A percentile compares a stretch with the other conserved stretches of the same genome.
Conservation (phyloP, 2,113 vertebrate species). For the Petroica traversi region DNA sequence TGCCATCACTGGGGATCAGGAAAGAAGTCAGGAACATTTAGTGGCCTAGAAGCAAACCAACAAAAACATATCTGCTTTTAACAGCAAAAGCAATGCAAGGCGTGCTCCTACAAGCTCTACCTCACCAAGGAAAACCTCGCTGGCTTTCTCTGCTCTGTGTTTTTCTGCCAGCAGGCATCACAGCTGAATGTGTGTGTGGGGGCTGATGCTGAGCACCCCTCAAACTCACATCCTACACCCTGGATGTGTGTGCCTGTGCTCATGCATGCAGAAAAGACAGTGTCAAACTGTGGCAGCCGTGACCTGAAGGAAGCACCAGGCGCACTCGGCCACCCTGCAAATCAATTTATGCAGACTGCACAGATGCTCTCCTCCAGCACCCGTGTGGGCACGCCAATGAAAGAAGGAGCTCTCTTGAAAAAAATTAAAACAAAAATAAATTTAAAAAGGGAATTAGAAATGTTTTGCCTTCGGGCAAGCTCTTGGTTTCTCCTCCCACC, state of each 20-base stretch:
- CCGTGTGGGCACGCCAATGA: background rate
- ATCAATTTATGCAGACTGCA: background rate
- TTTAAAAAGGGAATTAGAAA: background rate
- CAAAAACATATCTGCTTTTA: background rate
- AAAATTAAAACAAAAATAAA: background rate
- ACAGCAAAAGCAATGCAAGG: background rate
- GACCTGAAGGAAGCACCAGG: background rate
- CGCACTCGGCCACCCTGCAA: accelerated
- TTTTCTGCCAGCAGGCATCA: background rate
- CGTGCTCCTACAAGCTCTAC: background rate
- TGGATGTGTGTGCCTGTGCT: background rate
- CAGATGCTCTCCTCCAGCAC: background rate
- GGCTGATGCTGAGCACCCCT: background rate
- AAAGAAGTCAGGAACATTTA: background rate
- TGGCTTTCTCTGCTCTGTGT: background rate
- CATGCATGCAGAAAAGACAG: accelerated
- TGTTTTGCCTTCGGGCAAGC: background rate
- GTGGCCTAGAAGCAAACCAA: background rate
- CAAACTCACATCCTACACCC: background rate
- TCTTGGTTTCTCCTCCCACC: background rate
- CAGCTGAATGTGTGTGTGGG: accelerated
- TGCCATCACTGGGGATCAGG: background rate
- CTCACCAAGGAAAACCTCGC: background rate
- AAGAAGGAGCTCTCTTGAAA: background rate
- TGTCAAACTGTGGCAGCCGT: background rate